Evolutionary conservation across 2,113 vertebrate genomes (phyloP).

Genomic region (Cochlearius cochlearius): DNA sequence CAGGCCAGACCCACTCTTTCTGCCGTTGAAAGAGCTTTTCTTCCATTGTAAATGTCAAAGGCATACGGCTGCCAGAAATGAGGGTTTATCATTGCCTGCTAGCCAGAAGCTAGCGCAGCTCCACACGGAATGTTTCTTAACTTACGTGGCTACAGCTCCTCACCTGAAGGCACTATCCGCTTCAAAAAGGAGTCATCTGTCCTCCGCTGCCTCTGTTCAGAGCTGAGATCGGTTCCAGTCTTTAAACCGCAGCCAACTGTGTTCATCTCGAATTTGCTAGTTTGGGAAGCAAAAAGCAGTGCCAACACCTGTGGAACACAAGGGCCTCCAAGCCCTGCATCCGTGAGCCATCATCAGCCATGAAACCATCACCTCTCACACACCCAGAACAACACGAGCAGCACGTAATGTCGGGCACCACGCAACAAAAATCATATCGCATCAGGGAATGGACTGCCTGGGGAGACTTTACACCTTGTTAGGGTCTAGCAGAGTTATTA

Average conservation of each 20-base stretch:
- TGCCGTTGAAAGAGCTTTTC: not conserved
- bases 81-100: not conserved
- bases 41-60: not conserved
- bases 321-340: not conserved
- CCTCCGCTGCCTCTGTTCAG: not conserved
- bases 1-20: not conserved
- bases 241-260: not conserved
- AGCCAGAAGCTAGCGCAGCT: not conserved
- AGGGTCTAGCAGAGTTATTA: not conserved
- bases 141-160: not conserved
- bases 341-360: not conserved
- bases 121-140: not conserved
- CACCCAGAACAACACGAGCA: not conserved
- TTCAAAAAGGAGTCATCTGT: not conserved
- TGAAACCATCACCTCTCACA: not conserved
- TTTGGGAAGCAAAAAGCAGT: not conserved
- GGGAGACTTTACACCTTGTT: not conserved
- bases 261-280: not conserved
- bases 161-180: not conserved
- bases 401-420: not conserved
- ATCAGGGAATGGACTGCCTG: not conserved
- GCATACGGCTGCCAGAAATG: not conserved
- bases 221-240: not conserved
- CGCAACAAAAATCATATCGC: not conserved
- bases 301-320: accelerated